phyloP scores from a whole-genome alignment of 2,888 invertebrate species.

The Ectobius pallidus region DNA sequence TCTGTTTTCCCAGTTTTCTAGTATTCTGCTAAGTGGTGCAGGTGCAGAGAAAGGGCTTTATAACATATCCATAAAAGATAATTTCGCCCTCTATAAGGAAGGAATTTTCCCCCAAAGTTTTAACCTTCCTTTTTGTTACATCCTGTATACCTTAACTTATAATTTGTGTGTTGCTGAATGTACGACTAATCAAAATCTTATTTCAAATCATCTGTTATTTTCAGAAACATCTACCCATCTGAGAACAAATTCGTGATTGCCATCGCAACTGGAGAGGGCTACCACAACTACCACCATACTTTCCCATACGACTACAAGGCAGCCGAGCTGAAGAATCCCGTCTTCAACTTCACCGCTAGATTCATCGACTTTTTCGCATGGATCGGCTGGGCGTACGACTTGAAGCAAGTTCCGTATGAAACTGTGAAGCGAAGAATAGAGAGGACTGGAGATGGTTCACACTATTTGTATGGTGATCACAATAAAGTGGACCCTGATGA shows the following conservation, averaged over 20 bases:
- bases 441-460: conserved; percentile 77
- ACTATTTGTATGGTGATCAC: conserved; percentile 49
- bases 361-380: conserved; percentile 82
- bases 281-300: conserved; percentile 73
- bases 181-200: too few species aligned
- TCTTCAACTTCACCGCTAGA: conserved; percentile 73
- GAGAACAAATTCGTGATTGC: conserved; percentile 56
- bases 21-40: too few species aligned
- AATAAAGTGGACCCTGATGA: background rate
- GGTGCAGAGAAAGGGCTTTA: too few species aligned
- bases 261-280: conserved; percentile 74
- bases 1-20: too few species aligned
- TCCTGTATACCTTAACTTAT: too few species aligned
- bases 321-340: conserved; percentile 71
- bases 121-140: too few species aligned
- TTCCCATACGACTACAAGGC: conserved; percentile 89
- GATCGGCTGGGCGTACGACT: conserved; percentile 86
- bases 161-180: too few species aligned
- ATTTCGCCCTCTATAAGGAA: too few species aligned
- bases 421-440: conserved; percentile 71
- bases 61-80: too few species aligned
- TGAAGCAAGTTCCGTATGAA: conserved; percentile 77
- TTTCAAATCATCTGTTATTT: too few species aligned
- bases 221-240: conserved; percentile 52
- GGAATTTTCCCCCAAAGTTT: too few species aligned